phyloP scores from a whole-genome alignment of 2,888 invertebrate genomes.

The Papilio gigon region DNA sequence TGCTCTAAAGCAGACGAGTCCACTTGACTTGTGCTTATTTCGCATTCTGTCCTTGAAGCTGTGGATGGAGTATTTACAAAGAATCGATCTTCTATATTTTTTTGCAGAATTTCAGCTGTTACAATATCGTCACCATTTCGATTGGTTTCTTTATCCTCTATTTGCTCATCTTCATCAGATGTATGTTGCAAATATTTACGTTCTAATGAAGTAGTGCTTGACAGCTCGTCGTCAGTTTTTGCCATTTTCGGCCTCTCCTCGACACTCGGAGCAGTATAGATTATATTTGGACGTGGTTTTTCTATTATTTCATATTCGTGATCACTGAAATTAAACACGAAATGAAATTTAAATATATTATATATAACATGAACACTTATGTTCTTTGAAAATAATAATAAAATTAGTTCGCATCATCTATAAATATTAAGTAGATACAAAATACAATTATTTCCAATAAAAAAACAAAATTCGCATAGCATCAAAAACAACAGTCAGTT shows the following conservation, averaged over 20 bases:
- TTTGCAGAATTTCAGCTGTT: constrained; percentile 82
- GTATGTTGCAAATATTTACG: constrained; percentile 77
- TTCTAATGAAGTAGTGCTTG: constrained; percentile 78
- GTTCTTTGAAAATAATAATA: constrained; percentile 29
- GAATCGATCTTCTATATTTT: constrained; percentile 84
- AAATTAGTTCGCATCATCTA: constrained; percentile 13
- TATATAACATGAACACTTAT: constrained; percentile 33
- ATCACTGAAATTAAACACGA: constrained; percentile 84
- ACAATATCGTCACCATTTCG: constrained; percentile 61
- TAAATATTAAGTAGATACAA: neutral
- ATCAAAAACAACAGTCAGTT: constrained; percentile 48
- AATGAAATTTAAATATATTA: neutral
- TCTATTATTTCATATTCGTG: constrained; percentile 96
- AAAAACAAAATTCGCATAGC: constrained; percentile 52
- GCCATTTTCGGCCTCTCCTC: constrained; percentile 66
- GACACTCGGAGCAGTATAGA: constrained; percentile 65
- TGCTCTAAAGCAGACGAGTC: constrained; percentile 86
- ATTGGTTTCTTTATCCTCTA: constrained; percentile 65
- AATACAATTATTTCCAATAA: neutral
- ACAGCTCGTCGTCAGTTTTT: constrained; percentile 77
- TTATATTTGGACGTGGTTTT: constrained; percentile 82
- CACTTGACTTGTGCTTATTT: constrained; percentile 86
- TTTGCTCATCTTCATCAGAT: constrained; percentile 75
- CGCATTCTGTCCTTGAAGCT: constrained; percentile 84
- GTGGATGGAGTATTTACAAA: constrained; percentile 83